Evolutionary conservation across 1,140 invertebrate genomes (phyloP).

Genomic region (Pogonus chalceus): DNA sequence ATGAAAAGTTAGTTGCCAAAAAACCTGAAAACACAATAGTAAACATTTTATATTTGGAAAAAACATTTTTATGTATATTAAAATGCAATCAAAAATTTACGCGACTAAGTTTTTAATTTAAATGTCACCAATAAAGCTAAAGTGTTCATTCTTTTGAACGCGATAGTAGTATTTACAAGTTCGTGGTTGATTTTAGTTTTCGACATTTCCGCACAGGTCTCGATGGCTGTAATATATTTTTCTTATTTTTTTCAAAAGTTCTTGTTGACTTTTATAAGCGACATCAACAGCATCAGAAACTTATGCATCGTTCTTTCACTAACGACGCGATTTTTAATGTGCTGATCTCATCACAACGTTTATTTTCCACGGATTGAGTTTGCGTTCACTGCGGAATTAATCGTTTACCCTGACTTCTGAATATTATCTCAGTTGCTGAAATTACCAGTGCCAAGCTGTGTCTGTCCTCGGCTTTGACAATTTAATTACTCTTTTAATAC

Average conservation of each 20-base stretch:
- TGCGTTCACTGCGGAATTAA: neutral
- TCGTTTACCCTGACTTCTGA: neutral
- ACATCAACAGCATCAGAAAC: neutral
- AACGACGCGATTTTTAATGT: slow-evolving; percentile 4
- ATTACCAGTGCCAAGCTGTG: neutral
- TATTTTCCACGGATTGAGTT: slow-evolving; percentile 3
- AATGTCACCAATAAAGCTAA: neutral
- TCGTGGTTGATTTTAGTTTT: neutral
- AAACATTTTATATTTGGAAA: too few relatives aligned
- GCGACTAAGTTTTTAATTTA: neutral
- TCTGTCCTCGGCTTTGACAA: neutral
- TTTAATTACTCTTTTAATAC: neutral
- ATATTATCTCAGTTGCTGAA: neutral
- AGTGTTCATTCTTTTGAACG: too few relatives aligned
- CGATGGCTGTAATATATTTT: neutral
- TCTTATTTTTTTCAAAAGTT: slow-evolving; percentile 2
- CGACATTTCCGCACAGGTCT: neutral
- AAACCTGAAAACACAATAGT: too few relatives aligned
- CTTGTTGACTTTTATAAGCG: slow-evolving; percentile 7
- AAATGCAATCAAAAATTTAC: neutral
- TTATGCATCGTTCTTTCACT: neutral
- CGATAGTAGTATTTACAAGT: too few relatives aligned
- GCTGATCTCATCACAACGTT: slow-evolving; percentile 1
- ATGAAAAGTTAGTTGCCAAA: too few relatives aligned
- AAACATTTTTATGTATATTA: too few relatives aligned